Base-by-base conservation (phyloP, 2,113 vertebrate species). In the Cottus gobio region DNA sequence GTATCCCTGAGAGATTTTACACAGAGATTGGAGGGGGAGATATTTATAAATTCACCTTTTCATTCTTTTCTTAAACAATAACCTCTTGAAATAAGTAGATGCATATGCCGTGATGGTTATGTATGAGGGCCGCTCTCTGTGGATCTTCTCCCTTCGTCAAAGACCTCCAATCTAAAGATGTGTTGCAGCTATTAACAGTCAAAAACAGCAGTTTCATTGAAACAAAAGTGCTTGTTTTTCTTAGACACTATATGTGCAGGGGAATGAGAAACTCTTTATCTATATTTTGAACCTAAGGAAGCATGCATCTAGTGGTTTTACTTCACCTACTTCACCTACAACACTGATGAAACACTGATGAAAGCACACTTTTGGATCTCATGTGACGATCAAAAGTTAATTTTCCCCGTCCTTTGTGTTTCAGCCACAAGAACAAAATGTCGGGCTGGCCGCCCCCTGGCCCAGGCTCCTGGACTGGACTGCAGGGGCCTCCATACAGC, bases 361-460 rank as follows among this genome's bases (percentile, higher is more conserved):
- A 36, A 61, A 24, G 22, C 37, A 73, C 1, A 11, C n/a, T 54
- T 54, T 54, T 54, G 9, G n/a, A 4, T 11, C 39, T 22, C 26
- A 22, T 24, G 1, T 24, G 54, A 44, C 8, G 7, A 76, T 42
- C 15, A 3, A 54, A 64, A 15, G 5, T 16, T 66, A 2, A 36
- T 61, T 57, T 44, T 50, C 2, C 16, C 16, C 10, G 2, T 1
- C 11, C 7, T 74, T 37, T 82, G 2, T 44, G 9, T 84, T 90
- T 58, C 89, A 99, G 98, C 94, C 97, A 99, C 94, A 98, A 96
- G 92, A 97, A 94, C 80, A 98, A 98, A 94, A 95, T 97, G 83
- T 95, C 97, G 30, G 97, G 96, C 92, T 99, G 98, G 98, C 96
- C 97, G 5, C 96, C 97, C 76, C 96, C 97, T 11, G 87, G 89